These are phyloP conservation scores for Mormyrus iriodes DNA, from an alignment of 2,113 vertebrate species.

Conservation along the genomic window DNA sequence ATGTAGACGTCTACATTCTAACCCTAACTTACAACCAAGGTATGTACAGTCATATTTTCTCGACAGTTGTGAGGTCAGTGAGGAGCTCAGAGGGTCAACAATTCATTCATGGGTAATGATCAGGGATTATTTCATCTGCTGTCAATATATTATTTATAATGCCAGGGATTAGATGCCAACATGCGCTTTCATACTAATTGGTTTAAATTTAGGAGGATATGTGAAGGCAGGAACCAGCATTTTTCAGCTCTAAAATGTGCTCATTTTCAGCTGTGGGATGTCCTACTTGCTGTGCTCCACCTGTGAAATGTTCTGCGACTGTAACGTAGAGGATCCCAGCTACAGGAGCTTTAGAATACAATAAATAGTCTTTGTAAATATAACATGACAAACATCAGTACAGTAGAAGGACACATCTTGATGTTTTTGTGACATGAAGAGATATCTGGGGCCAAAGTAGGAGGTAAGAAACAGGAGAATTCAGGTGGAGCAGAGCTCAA, in stretches of 20 bases:
- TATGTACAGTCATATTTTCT: slow-evolving; percentile 41
- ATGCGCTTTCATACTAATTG: not conserved
- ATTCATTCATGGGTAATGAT: not conserved
- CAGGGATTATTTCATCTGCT: not conserved
- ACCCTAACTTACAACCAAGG: slow-evolving; percentile 72
- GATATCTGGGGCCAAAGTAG: not conserved
- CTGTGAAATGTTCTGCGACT: not conserved
- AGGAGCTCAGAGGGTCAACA: not conserved
- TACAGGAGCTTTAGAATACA: not conserved
- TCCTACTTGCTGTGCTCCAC: not conserved
- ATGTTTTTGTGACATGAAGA: not conserved
- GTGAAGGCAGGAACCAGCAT: not conserved
- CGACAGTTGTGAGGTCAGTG: not conserved
- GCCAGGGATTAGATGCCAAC: not conserved
- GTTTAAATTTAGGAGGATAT: not conserved
- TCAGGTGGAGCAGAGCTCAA: not conserved
- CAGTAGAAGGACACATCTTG: not conserved
- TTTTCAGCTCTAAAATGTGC: not conserved
- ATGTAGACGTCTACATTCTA: slow-evolving; percentile 84
- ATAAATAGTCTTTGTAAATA: not conserved
- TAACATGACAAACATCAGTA: not conserved
- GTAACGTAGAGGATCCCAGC: not conserved
- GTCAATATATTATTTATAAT: not conserved
- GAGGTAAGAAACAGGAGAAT: not conserved
- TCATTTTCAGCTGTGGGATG: not conserved